Evolutionary conservation across 2,113 vertebrate species (phyloP).

Genomic region (Ciconia maguari): DNA sequence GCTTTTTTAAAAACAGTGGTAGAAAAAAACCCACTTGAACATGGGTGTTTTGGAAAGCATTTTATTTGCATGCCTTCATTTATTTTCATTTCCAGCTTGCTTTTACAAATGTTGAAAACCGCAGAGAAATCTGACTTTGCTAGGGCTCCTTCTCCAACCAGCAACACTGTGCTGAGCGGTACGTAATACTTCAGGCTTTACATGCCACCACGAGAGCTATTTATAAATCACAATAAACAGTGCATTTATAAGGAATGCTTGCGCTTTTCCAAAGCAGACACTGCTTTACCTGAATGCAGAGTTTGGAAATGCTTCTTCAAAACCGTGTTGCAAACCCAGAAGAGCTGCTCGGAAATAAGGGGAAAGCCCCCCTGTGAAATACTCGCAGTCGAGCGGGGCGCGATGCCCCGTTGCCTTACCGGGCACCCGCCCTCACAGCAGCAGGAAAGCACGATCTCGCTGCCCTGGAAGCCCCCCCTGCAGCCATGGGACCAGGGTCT

Average conservation of each 20-base stretch:
- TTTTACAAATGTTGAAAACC: not conserved
- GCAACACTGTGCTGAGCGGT: not conserved
- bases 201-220: not conserved
- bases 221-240: not conserved
- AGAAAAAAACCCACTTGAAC: not conserved
- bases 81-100: not conserved
- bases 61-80: not conserved
- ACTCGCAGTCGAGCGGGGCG: rapidly evolving
- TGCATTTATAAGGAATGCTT: rapidly evolving
- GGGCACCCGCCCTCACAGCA: not conserved
- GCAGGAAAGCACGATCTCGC: not conserved
- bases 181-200: no score
- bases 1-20: not conserved
- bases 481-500: not conserved
- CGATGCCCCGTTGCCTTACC: not conserved
- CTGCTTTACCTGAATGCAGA: rapidly evolving
- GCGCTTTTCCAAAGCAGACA: not conserved
- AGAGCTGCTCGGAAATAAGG: not conserved
- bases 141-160: not conserved
- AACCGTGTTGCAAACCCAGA: not conserved
- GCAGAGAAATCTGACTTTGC: not conserved
- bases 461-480: not conserved
- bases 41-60: not conserved
- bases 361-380: no score
- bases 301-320: not conserved